These are phyloP conservation scores for Allygus modestus DNA, from an alignment of 2,888 invertebrate species.

Conservation along the genomic window DNA sequence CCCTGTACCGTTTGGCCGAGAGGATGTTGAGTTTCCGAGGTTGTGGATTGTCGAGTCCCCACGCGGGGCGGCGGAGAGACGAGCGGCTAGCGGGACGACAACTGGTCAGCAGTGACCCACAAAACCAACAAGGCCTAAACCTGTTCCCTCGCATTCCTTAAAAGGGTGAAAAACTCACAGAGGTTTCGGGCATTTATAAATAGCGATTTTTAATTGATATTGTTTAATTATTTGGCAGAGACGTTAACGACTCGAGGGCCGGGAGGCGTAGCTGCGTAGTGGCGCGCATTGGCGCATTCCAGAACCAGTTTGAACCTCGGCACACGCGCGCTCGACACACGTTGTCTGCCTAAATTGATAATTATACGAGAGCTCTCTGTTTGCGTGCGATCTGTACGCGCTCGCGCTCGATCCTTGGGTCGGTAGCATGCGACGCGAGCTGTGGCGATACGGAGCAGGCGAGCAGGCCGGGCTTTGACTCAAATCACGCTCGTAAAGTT, in stretches of 20 bases:
- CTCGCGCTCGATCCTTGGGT: background rate
- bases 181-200: conserved; percentile 14
- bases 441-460: background rate
- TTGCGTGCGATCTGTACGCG: conserved; percentile 46
- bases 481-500: too few relatives aligned
- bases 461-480: background rate
- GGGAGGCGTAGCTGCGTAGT: background rate
- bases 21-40: background rate
- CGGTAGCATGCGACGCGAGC: background rate
- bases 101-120: conserved; percentile 48
- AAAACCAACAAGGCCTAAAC: conserved; percentile 38
- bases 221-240: conserved; percentile 59
- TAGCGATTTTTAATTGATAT: conserved; percentile 35
- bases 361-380: conserved; percentile 45
- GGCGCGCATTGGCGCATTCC: conserved; percentile 16
- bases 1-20: too few relatives aligned
- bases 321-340: conserved; percentile 58
- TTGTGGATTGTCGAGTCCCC: too few relatives aligned
- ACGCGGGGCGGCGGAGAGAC: background rate
- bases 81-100: background rate
- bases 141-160: conserved; percentile 44
- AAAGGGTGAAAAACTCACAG: conserved; percentile 29
- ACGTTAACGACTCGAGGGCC: conserved; percentile 39
- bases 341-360: conserved; percentile 51
- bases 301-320: conserved; percentile 49